Conservation (phyloP, 1,140 invertebrate genomes). For the Caenorhabditis remanei region DNA sequence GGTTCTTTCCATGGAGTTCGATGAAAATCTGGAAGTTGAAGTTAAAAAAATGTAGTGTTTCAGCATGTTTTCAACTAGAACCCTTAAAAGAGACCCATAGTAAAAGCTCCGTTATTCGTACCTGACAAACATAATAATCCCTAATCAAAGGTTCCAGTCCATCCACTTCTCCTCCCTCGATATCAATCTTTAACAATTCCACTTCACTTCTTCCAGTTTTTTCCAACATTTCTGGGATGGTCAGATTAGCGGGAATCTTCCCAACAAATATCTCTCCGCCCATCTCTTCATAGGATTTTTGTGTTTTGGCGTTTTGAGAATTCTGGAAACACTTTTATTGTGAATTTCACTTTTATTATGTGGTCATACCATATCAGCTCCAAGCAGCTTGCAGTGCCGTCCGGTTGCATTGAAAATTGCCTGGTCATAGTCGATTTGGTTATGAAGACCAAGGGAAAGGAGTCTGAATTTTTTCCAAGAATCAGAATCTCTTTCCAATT, state of each 20-base stretch:
- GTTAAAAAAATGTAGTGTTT: background rate
- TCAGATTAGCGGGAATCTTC: conserved; percentile 16
- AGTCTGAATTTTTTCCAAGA: background rate
- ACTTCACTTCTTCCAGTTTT: background rate
- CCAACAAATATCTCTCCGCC: conserved; percentile 6
- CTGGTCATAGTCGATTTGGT: background rate
- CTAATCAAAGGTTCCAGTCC: conserved; percentile 12
- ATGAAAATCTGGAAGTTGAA: background rate
- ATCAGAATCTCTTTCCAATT: no score
- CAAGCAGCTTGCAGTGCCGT: background rate
- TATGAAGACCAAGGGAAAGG: background rate
- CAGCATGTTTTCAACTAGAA: no score
- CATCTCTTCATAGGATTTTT: background rate
- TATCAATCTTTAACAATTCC: background rate
- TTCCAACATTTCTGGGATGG: background rate
- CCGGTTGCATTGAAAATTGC: background rate
- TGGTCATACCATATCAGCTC: background rate
- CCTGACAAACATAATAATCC: conserved; percentile 23
- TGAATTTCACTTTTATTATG: background rate
- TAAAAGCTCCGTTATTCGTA: background rate
- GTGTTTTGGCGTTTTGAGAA: background rate
- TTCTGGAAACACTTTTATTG: background rate
- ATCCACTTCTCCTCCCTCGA: background rate
- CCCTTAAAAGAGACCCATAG: no score
- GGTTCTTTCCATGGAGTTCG: background rate